A percentile compares a stretch with the other conserved stretches of the same genome.
Conservation (phyloP, 2,888 invertebrate species). For the Eupithecia tripunctaria region DNA sequence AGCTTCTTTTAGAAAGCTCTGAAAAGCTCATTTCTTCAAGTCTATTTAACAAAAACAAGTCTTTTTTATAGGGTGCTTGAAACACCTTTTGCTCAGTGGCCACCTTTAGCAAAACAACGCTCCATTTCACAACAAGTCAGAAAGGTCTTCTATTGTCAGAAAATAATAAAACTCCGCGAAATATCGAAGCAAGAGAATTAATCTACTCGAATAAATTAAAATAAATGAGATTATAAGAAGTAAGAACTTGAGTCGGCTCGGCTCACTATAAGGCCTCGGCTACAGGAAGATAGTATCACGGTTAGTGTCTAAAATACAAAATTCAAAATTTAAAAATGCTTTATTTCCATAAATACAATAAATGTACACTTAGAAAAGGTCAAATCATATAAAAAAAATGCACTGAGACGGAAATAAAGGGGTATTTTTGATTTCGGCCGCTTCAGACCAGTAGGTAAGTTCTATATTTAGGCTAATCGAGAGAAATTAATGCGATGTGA, state of each 20-base stretch:
- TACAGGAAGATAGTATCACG: constrained; percentile 11
- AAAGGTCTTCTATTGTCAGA: constrained; percentile 32
- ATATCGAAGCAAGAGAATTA: constrained; percentile 70
- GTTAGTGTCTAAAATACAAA: no score
- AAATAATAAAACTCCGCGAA: constrained; percentile 50
- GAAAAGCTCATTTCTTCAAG: constrained; percentile 3
- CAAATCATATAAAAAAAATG: no score
- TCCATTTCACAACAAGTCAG: constrained; percentile 27
- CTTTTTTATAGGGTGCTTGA: background rate
- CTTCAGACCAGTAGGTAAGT: background rate
- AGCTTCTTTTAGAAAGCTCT: constrained; percentile 5
- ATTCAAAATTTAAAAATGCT: no score
- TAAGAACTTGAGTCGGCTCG: constrained; percentile 52
- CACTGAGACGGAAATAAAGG: no score
- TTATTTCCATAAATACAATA: no score
- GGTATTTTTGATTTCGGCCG: no score
- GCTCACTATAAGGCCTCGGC: constrained; percentile 11
- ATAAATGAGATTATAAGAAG: constrained; percentile 78
- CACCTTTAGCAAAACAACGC: constrained; percentile 28
- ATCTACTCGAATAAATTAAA: constrained; percentile 81
- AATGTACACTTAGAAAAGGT: no score
- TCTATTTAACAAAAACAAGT: constrained; percentile 10
- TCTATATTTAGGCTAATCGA: background rate
- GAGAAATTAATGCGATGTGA: background rate
- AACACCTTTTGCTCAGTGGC: constrained; percentile 20